Base-by-base conservation (phyloP, 2,113 vertebrate genomes). In the Numenius arquata region DNA sequence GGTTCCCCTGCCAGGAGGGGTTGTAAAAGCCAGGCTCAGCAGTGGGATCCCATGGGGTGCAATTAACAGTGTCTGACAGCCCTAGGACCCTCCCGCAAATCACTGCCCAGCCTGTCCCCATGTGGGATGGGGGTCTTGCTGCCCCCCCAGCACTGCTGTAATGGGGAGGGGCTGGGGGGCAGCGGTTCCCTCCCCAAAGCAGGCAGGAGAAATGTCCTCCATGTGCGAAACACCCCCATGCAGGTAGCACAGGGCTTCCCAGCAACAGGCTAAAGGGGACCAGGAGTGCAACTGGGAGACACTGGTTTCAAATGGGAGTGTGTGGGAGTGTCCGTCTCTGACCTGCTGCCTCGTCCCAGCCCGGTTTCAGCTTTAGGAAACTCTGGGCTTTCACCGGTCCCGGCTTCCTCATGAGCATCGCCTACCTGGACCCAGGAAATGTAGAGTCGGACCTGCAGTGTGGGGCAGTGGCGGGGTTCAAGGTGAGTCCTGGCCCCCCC, bases 341-440 rank as follows among this genome's bases (percentile, higher is more conserved):
- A 95, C 19, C 38, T 4, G 10, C 32, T 63, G 58, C 45, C 58
- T 65, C 5, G 29, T 36, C 25, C 16, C 95, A 98, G 98, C 85
- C 96, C 1, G 92, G 96, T 3, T 98, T 98, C 97, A 98, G 98
- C 94, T 96, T 98, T 15, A 96, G 96, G 92, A 98, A 98, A 77
- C 97, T 98, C 41, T 98, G 98, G 98, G 98, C 98, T 27, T 98
- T 98, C 97, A 98, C 98, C 0, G 98, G 98, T 17, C 98, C 98
- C 0, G 98, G 98, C 6, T 98, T 98, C 88, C 98, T 98, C 82
- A 98, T 98, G 98, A 98, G 98, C 96, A 98, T 98, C n/a, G 98
- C 98, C 23, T 98, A 98, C 85, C 88, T 98, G 97, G 98, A 98
- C 79, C 98, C 98, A 0, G 98, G 98, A 53, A 98, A 98, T 34